Conservation (phyloP, 2,113 vertebrate species). For the Fregetta grallaria region DNA sequence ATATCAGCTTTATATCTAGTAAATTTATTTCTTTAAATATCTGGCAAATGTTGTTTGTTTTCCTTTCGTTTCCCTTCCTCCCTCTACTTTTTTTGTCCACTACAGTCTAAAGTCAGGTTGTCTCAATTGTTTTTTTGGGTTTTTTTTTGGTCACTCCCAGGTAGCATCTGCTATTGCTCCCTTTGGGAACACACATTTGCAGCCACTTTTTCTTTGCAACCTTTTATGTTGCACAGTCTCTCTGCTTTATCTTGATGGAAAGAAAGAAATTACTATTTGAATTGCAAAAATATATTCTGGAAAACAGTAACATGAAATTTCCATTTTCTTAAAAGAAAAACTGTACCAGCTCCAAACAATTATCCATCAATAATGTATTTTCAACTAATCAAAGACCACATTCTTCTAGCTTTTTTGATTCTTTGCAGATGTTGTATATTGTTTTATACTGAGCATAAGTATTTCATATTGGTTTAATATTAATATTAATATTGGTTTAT, state of each 20-base stretch:
- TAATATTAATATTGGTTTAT: not conserved
- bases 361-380: not conserved
- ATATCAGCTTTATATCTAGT: not conserved
- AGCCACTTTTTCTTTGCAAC: not conserved
- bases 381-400: not conserved
- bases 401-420: not conserved
- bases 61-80: not conserved
- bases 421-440: not conserved
- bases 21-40: not conserved
- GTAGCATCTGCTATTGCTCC: not conserved
- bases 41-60: not conserved
- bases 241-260: not conserved
- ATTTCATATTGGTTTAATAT: not conserved
- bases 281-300: not conserved
- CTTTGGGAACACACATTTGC: not conserved
- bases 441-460: not conserved
- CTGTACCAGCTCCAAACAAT: not conserved
- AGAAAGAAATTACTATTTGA: not conserved
- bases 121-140: not conserved
- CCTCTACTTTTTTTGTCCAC: not conserved
- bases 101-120: not conserved
- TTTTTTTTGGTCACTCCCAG: not conserved
- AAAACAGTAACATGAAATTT: not conserved
- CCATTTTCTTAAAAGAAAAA: slow-evolving; percentile 9
- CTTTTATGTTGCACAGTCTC: not conserved